Base-by-base conservation (phyloP, 2,797 vertebrate species). In the Catharus ustulatus region DNA sequence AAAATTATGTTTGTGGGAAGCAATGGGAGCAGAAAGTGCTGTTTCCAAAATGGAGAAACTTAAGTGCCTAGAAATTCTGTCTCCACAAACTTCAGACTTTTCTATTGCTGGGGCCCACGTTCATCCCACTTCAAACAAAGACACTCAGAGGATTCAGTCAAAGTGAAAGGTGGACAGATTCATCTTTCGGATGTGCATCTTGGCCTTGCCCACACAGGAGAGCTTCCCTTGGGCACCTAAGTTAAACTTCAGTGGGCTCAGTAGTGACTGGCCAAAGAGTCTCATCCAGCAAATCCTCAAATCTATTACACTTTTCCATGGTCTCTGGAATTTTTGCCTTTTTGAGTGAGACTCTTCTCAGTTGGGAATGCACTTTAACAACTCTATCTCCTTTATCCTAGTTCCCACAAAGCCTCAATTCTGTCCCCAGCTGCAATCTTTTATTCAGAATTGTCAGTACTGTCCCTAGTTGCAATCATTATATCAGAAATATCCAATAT, bases 101-200 rank as follows among this genome's bases (percentile, higher is more conserved):
- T 63, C 36, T 73, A 0, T 43, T 87, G 5, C 15, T 61, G 49
- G 21, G 15, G 9, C 87, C 29, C 11, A 13, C 0, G 0, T 55
- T 57, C 24, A 36, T 87, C 30, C 38, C 26, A 52, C 42, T 29
- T 77, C 27, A 59, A 57, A 63, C 27, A 51, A 24, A 74, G 58
- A 10, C 15, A 13, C 16, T 40, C 7, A 27, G 16, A 2, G 1
- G 26, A 38, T 76, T 92, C 45, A 63, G 32, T 40, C 36, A 5
- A 74, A 74, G 27, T 42, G 45, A 71, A 80, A 34, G 4, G 18
- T 30, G 23, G 13, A 24, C 30, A 24, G n/a, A 8, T 27, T 42
- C 0, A 32, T 64, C 29, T 83, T 80, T 77, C 59, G 54, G 16
- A 15, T 42, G 24, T 58, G 13, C 17, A 17, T 49, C 36, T 48